Conservation (phyloP, 1,140 invertebrate species). For the Theocolax elegans region DNA sequence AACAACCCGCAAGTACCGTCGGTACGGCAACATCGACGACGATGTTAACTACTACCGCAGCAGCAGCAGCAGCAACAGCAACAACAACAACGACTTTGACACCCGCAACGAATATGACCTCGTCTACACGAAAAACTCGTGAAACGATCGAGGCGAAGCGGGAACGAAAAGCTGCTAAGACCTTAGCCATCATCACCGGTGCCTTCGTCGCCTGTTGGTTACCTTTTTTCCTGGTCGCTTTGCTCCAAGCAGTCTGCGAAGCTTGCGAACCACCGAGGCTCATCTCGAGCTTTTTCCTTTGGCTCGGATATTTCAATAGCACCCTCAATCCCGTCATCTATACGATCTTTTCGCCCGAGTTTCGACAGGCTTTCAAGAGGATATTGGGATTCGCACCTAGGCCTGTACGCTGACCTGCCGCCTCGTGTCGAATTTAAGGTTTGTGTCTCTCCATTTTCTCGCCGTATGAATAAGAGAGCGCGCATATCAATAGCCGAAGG, state of each 20-base stretch:
- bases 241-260: conserved; percentile 81
- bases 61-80: conserved; percentile 70
- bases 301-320: conserved; percentile 90
- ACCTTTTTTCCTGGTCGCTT: conserved; percentile 89
- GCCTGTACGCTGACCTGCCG: conserved; percentile 48
- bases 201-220: conserved; percentile 91
- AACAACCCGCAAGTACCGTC: too few species aligned
- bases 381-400: conserved; percentile 78
- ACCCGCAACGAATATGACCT: conserved; percentile 66
- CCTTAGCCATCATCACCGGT: conserved; percentile 89
- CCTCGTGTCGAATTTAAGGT: too few species aligned
- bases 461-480: too few species aligned
- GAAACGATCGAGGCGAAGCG: conserved; percentile 81
- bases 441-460: too few species aligned
- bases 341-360: conserved; percentile 94
- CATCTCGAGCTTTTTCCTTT: conserved; percentile 74
- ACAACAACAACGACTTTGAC: conserved; percentile 69
- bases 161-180: conserved; percentile 92
- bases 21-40: conserved; percentile 46
- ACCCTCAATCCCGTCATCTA: conserved; percentile 96
- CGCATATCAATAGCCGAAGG: too few species aligned
- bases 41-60: too few species aligned
- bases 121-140: conserved; percentile 71
- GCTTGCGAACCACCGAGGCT: conserved; percentile 71
- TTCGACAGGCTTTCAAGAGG: conserved; percentile 90